These are phyloP conservation scores for Sterrhoptilus dennistouni DNA, from an alignment of 2,113 vertebrate species.

Conservation along the genomic window DNA sequence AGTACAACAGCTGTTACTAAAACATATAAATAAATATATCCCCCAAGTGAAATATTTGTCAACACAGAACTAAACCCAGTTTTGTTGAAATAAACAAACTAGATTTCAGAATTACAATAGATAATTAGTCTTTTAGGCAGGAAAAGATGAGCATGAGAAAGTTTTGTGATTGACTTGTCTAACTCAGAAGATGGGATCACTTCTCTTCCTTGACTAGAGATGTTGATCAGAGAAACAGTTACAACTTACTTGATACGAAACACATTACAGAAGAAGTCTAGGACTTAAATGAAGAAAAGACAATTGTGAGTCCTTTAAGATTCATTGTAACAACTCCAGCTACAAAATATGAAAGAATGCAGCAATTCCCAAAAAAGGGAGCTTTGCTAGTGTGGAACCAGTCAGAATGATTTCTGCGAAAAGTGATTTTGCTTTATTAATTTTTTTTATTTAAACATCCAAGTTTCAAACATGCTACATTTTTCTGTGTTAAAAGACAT, in stretches of 20 bases:
- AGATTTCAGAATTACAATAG: not conserved
- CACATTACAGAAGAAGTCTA: not conserved
- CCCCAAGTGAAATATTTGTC: not conserved
- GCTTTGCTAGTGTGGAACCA: not conserved
- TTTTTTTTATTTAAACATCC: not conserved
- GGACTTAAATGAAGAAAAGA: not conserved
- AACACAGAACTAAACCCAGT: not conserved
- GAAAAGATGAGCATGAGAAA: not conserved
- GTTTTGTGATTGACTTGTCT: not conserved
- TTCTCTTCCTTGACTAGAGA: not conserved
- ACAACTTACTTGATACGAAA: not conserved
- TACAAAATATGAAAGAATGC: not conserved
- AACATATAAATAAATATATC: not conserved
- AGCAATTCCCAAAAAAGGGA: not conserved
- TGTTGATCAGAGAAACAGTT: not conserved
- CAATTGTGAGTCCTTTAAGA: not conserved
- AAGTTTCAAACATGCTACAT: not conserved
- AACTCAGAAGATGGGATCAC: not conserved
- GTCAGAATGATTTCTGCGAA: not conserved
- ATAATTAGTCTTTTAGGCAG: not conserved
- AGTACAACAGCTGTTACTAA: not conserved
- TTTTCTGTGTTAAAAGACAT: not conserved
- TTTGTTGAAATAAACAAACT: not conserved
- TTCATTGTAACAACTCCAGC: not conserved
- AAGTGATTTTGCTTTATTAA: not conserved